phyloP scores from a whole-genome alignment of 2,113 vertebrate species.

The Lepisosteus oculatus region DNA sequence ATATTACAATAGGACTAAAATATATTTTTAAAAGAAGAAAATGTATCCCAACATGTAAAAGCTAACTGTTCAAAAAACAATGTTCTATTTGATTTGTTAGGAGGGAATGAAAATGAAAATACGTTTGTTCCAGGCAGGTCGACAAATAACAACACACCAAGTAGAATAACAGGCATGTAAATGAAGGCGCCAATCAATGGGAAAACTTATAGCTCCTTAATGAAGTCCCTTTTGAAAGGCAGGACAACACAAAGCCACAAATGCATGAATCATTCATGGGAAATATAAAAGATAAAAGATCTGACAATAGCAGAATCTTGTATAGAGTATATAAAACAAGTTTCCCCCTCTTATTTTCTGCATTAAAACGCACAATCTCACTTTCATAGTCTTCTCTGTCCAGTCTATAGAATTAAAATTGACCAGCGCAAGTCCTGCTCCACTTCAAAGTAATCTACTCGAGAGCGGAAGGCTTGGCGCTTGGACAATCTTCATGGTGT shows the following conservation, averaged over 20 bases:
- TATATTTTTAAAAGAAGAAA: too few relatives aligned
- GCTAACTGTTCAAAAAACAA: too few relatives aligned
- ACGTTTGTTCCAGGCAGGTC: conserved; percentile 57
- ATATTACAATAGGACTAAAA: too few relatives aligned
- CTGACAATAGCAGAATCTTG: conserved; percentile 85
- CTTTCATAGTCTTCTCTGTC: conserved; percentile 78
- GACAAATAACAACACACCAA: conserved; percentile 68
- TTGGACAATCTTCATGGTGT: conserved; percentile 89
- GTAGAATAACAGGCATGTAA: conserved; percentile 69
- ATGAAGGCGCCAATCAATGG: conserved; percentile 70
- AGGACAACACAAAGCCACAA: conserved; percentile 75
- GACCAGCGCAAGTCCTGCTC: conserved; percentile 83
- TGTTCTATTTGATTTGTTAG: conserved; percentile 15
- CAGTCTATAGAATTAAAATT: conserved; percentile 84
- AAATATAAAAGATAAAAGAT: conserved; percentile 92
- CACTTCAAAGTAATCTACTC: conserved; percentile 89
- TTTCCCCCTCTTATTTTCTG: conserved; percentile 82
- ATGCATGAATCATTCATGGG: conserved; percentile 94
- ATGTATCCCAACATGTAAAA: too few relatives aligned
- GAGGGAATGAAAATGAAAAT: conserved; percentile 65
- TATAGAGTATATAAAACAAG: conserved; percentile 88
- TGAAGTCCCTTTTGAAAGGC: conserved; percentile 81
- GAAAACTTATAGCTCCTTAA: conserved; percentile 82
- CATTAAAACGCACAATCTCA: conserved; percentile 74
- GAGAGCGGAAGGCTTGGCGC: conserved; percentile 82